These are phyloP conservation scores for Paramormyrops kingsleyae DNA, from an alignment of 2,113 vertebrate species.

Conservation along the genomic window DNA sequence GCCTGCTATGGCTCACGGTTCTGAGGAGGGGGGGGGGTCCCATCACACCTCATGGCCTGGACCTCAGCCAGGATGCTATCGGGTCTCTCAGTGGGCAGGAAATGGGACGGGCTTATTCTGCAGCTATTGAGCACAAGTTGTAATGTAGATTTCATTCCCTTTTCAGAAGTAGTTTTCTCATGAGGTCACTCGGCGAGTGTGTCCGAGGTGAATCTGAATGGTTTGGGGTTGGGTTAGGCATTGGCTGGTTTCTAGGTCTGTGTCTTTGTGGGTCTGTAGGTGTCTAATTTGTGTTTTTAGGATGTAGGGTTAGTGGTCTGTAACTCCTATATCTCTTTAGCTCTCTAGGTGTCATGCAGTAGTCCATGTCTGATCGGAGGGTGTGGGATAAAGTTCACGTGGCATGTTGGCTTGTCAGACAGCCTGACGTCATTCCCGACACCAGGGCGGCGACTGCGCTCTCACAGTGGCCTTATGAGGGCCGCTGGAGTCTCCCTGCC, in stretches of 20 bases:
- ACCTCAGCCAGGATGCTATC: slow-evolving; percentile 34
- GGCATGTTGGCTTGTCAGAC: background rate
- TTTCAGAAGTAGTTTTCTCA: background rate
- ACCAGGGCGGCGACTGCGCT: background rate
- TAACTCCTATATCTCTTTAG: background rate
- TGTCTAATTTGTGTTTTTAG: background rate
- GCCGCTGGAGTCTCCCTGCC: background rate
- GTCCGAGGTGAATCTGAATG: background rate
- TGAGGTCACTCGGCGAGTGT: background rate
- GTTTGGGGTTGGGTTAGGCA: background rate
- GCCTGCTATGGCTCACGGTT: background rate
- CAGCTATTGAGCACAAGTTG: background rate
- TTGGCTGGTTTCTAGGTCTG: background rate
- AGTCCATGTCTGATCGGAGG: background rate
- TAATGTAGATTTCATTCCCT: background rate
- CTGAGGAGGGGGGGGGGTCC: slow-evolving; percentile 14
- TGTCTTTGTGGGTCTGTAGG: background rate
- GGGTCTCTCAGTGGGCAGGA: background rate
- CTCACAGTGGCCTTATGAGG: background rate
- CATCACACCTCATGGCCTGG: slow-evolving; percentile 49
- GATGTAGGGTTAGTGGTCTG: background rate
- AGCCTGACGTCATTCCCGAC: background rate
- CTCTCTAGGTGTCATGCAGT: background rate
- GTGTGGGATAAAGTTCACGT: background rate
- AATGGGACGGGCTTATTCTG: background rate